Base-by-base conservation (phyloP, 2,888 invertebrate genomes). In the Ectobius pallidus region DNA sequence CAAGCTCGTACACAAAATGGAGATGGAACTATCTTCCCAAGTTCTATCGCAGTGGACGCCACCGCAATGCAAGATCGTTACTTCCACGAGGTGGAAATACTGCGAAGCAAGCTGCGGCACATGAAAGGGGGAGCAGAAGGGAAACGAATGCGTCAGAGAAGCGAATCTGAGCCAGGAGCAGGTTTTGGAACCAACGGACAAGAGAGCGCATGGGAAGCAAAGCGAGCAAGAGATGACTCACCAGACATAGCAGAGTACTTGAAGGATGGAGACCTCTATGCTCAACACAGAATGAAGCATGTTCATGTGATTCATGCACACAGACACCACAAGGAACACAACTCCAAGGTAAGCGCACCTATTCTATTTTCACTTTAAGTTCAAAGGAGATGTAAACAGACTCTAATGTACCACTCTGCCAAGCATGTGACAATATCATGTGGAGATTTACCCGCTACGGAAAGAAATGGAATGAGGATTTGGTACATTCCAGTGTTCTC, bases 81-180 rank as follows among this genome's bases (percentile, higher is more conserved):
- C 67, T 72, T 78, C 14, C 71, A 73, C 11, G 78, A 79, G 74
- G 77, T 78, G 42, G 78, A 78, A 74, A 74, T 75, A 7, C 74
- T 79, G 7, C 73, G 77, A 32, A 77, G 75, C 39, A 78, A 78
- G 69, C 73, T 79, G 7, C 61, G 39, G 2, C 68, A 69, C 3
- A 16, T 70, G 25, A 27, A 34, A 25, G 71, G 49, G n/a, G 27
- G 49, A 20, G 58, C 69, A 27, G 76, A 76, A 39, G 75, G 75
- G 16, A 76, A 76, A 44, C 44, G 75, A 18, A 20, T 75, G 14
- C 69, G 75, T 4, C 76, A 76, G 52, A 39, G 75, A 14, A 71
- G 75, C 20, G 76, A 76, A 32, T 76, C 76, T 16, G 76, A 76
- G 49, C 76, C 74, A 16, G 70, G 74, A 22, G 49, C 65, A 18